A percentile compares a stretch with the other conserved stretches of the same genome.
phyloP scores from a whole-genome alignment of 2,888 invertebrate genomes.

The Brachypalpus laphriformis region DNA sequence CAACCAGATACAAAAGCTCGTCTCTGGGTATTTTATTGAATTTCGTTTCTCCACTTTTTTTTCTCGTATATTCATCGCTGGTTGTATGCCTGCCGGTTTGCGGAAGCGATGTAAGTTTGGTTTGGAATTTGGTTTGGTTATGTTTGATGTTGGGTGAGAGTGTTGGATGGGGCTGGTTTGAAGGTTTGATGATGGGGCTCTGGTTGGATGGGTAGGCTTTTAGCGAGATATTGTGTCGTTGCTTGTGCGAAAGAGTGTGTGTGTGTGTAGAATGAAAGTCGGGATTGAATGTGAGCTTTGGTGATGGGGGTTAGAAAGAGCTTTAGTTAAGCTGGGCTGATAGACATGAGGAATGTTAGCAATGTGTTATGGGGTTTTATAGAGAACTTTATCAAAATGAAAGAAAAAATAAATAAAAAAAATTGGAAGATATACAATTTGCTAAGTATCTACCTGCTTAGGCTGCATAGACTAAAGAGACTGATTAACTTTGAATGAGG shows the following conservation, averaged over 20 bases:
- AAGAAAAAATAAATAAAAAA: too few relatives aligned
- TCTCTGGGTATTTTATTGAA: conserved; percentile 56
- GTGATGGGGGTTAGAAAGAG: not conserved
- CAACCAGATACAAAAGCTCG: conserved; percentile 70
- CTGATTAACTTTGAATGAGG: not conserved
- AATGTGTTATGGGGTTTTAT: not conserved
- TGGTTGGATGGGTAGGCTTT: conserved; percentile 3
- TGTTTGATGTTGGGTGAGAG: conserved; percentile 26
- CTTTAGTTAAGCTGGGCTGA: not conserved
- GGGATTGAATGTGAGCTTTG: conserved; percentile 8
- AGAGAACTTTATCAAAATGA: too few relatives aligned
- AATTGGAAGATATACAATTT: too few relatives aligned
- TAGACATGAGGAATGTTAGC: not conserved
- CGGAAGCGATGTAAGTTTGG: conserved; percentile 69
- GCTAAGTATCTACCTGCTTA: not conserved
- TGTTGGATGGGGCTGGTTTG: conserved; percentile 33
- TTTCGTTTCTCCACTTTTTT: conserved; percentile 36
- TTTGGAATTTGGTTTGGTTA: conserved; percentile 42
- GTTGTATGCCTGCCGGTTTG: conserved; percentile 57
- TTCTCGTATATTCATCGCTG: conserved; percentile 25
- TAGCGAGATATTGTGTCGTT: not conserved
- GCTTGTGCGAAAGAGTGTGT: conserved; percentile 16
- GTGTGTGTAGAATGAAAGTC: conserved; percentile 38
- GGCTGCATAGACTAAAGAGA: too few relatives aligned
- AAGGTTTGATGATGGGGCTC: conserved; percentile 28